These are phyloP conservation scores for Onychomys arenicola DNA, from an alignment of 2,797 vertebrate species.

Conservation along the genomic window DNA sequence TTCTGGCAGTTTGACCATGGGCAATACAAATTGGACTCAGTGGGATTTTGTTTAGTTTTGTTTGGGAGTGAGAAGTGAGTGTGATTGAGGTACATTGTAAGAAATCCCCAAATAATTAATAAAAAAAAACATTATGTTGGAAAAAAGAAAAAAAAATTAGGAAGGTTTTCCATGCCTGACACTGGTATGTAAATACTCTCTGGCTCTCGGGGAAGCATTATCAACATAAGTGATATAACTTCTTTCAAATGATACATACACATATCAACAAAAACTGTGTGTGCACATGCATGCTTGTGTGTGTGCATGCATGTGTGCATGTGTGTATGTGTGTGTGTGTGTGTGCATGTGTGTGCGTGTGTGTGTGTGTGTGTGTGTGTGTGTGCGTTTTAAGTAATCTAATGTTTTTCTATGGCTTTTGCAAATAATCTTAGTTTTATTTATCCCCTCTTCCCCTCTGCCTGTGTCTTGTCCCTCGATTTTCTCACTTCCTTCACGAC, in stretches of 20 bases:
- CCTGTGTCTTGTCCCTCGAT: not conserved
- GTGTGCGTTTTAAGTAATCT: not conserved
- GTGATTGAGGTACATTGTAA: not conserved
- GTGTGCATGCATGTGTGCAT: not conserved
- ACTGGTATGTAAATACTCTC: not conserved
- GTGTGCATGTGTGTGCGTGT: not conserved
- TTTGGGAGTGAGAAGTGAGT: not conserved
- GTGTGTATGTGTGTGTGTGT: not conserved
- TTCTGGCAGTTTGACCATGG: not conserved
- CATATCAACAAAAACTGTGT: not conserved
- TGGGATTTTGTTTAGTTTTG: not conserved
- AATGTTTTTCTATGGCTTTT: not conserved
- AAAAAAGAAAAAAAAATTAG: not conserved
- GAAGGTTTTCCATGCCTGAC: not conserved
- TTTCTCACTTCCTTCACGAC: not conserved
- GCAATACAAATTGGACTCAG: not conserved
- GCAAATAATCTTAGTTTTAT: not conserved
- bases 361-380: not conserved
- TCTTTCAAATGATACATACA: not conserved
- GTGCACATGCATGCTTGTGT: not conserved
- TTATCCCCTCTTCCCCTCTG: not conserved
- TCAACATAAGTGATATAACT: not conserved
- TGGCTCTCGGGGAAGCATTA: not conserved
- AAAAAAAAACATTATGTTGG: not conserved
- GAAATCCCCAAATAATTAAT: not conserved